phyloP scores from a whole-genome alignment of 2,888 invertebrate genomes.

The Cabera pusaria region DNA sequence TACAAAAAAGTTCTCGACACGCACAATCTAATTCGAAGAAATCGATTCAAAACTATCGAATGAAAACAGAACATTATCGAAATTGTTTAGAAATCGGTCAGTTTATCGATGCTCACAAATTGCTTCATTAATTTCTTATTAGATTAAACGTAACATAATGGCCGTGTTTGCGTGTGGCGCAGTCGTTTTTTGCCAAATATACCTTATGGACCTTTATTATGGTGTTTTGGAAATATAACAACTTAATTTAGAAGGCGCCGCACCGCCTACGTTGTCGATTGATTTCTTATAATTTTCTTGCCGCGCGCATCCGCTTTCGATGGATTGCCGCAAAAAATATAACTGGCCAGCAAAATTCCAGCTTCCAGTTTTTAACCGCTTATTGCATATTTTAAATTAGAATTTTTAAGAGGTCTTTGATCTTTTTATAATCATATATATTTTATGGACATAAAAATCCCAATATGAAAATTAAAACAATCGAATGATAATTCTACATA shows the following conservation, averaged over 20 bases:
- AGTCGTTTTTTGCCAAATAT: constrained; percentile 66
- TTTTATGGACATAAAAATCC: no score
- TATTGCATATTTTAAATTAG: constrained; percentile 20
- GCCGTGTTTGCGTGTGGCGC: constrained; percentile 70
- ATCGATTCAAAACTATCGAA: constrained; percentile 39
- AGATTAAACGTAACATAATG: constrained; percentile 66
- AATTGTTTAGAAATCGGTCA: constrained; percentile 42
- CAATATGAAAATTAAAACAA: no score
- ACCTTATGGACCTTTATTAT: constrained; percentile 66
- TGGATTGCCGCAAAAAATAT: constrained; percentile 62
- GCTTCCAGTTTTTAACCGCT: constrained; percentile 34
- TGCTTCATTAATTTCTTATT: constrained; percentile 64
- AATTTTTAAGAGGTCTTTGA: no score
- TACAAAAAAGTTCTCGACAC: constrained; percentile 12
- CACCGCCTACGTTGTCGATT: constrained; percentile 73
- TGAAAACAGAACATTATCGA: constrained; percentile 42
- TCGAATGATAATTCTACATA: no score
- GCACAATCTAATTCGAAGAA: constrained; percentile 32
- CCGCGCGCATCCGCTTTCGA: constrained; percentile 57
- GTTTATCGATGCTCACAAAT: constrained; percentile 58
- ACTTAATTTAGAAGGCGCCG: constrained; percentile 79
- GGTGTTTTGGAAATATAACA: constrained; percentile 71
- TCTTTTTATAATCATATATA: no score
- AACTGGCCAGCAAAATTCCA: constrained; percentile 26
- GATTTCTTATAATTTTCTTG: constrained; percentile 76